A percentile compares a stretch with the other conserved stretches of the same genome.
Conservation (phyloP, 92 coral and sea anemone genomes). For the Phymanthus crucifer region DNA sequence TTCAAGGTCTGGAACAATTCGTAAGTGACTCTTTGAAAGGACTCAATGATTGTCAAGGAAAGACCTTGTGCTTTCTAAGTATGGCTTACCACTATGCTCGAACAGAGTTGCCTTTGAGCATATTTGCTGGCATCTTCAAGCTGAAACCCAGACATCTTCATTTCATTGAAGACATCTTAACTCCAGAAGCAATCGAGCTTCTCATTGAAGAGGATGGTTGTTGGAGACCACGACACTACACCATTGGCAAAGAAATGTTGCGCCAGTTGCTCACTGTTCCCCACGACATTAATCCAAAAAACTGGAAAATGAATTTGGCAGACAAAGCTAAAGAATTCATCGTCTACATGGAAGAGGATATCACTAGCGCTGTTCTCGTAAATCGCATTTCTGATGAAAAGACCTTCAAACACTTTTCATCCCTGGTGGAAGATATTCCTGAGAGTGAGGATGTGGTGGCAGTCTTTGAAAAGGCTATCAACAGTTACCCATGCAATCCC, state of each 20-base stretch:
- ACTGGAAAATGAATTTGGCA: slow-evolving; percentile 56
- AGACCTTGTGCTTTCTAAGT: slow-evolving; percentile 46
- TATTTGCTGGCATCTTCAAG: slow-evolving; percentile 28
- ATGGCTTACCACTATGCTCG: slow-evolving; percentile 67
- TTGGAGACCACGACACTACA: slow-evolving; percentile 60
- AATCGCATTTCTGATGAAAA: slow-evolving; percentile 39
- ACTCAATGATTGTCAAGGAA: slow-evolving; percentile 1
- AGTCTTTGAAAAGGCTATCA: slow-evolving; percentile 57
- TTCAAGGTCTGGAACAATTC: background rate
- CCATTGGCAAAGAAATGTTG: slow-evolving; percentile 39
- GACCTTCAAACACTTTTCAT: slow-evolving; percentile 34
- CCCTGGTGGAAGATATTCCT: slow-evolving; percentile 44
- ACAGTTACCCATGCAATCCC: slow-evolving; percentile 43
- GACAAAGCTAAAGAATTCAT: slow-evolving; percentile 42
- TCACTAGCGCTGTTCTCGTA: slow-evolving; percentile 34
- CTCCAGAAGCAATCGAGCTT: slow-evolving; percentile 39
- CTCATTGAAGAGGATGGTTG: slow-evolving; percentile 57
- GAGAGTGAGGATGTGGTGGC: slow-evolving; percentile 45
- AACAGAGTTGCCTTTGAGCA: slow-evolving; percentile 13
- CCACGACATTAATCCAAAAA: slow-evolving; percentile 12
- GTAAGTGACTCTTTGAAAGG: slow-evolving; percentile 47
- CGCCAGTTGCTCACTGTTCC: slow-evolving; percentile 44
- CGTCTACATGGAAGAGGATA: slow-evolving; percentile 35
- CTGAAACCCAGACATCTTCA: slow-evolving; percentile 24
- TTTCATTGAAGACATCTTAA: slow-evolving; percentile 36